A percentile compares a stretch with the other conserved stretches of the same genome.
Conservation (phyloP, 2,113 vertebrate genomes). For the Callorhinus ursinus region DNA sequence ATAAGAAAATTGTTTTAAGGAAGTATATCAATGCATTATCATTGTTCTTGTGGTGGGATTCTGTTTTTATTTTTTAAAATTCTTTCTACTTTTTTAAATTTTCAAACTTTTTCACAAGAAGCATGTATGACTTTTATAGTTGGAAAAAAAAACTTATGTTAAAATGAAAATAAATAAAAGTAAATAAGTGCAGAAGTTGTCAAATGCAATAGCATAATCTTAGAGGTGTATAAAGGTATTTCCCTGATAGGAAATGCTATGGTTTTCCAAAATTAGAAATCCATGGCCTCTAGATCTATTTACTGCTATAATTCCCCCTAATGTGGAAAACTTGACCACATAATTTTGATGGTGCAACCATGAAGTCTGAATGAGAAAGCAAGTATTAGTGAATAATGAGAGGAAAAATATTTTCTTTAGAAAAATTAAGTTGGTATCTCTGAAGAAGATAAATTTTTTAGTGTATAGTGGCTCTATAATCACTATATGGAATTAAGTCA, state of each 20-base stretch:
- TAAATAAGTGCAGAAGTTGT: neutral
- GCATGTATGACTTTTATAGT: neutral
- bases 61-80: neutral
- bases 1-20: neutral
- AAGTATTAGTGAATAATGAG: neutral
- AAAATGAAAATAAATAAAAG: neutral
- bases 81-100: neutral
- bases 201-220: neutral
- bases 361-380: neutral
- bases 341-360: conserved; percentile 3
- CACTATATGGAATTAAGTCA: neutral
- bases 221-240: neutral
- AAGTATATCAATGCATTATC: neutral
- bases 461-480: neutral
- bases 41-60: neutral
- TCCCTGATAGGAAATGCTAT: neutral
- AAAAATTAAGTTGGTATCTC: neutral
- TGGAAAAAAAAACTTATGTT: neutral
- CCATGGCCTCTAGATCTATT: neutral
- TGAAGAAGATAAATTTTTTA: conserved; percentile 1
- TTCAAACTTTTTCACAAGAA: neutral
- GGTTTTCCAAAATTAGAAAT: conserved; percentile 14
- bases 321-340: neutral
- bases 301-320: neutral
- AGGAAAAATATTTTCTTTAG: neutral